Conservation (phyloP, 2,797 vertebrate genomes). For the Ispidina lecontei region DNA sequence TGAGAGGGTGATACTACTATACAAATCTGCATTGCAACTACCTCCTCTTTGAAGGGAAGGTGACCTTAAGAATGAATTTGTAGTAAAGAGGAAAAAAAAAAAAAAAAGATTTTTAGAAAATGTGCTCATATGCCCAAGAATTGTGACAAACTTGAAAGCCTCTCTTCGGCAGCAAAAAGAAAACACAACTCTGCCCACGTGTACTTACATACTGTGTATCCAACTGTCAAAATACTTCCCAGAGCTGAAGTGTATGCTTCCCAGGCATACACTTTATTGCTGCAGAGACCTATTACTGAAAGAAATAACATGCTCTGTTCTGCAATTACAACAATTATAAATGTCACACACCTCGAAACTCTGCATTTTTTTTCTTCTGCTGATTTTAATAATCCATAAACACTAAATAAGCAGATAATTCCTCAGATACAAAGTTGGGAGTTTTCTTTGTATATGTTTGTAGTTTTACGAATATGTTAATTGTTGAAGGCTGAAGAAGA, state of each 20-base stretch:
- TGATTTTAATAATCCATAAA: neutral
- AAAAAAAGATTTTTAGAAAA: neutral
- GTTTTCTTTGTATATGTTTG: neutral
- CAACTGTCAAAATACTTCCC: slow-evolving; percentile 58
- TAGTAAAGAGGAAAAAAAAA: neutral
- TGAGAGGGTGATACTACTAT: neutral
- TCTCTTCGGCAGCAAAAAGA: neutral
- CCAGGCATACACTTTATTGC: neutral
- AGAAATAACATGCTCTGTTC: neutral
- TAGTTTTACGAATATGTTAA: neutral
- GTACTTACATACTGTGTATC: neutral
- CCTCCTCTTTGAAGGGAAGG: neutral
- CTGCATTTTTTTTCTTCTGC: neutral
- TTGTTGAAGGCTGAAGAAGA: neutral
- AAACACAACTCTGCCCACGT: slow-evolving; percentile 21
- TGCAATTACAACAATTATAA: neutral
- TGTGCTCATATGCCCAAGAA: neutral
- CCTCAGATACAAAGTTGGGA: neutral
- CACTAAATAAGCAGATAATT: neutral
- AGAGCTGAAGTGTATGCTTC: neutral
- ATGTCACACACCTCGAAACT: neutral
- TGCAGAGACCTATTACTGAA: neutral
- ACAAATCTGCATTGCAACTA: neutral
- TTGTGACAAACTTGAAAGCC: neutral
- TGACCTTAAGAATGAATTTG: neutral